phyloP scores from a whole-genome alignment of 2,888 invertebrate genomes.

The Oligia strigilis region DNA sequence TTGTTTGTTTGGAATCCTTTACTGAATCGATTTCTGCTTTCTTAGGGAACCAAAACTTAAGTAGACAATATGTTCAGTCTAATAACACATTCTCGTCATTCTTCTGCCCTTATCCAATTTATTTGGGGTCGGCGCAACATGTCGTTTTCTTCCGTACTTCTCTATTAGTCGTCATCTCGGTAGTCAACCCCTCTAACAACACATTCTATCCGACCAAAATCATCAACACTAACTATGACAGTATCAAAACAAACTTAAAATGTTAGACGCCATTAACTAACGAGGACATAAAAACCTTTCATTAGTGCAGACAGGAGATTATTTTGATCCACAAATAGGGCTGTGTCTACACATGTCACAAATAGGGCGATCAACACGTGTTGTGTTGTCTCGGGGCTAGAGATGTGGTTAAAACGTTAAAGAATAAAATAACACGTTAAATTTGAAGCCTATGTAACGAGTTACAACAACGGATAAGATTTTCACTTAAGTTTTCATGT shows the following conservation, averaged over 20 bases:
- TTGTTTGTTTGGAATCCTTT: too few relatives aligned
- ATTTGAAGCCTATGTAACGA: neutral
- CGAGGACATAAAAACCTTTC: constrained; percentile 59
- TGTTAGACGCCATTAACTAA: constrained; percentile 48
- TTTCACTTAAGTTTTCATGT: neutral
- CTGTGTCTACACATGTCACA: constrained; percentile 52
- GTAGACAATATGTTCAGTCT: neutral
- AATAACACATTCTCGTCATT: too few relatives aligned
- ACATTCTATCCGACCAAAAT: constrained; percentile 3
- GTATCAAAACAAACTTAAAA: constrained; percentile 44
- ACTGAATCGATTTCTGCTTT: neutral
- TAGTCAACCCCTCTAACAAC: neutral
- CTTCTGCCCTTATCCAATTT: too few relatives aligned
- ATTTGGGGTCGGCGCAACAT: too few relatives aligned
- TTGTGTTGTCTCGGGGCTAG: constrained; percentile 33
- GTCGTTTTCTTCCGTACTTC: too few relatives aligned
- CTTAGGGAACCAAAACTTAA: too few relatives aligned
- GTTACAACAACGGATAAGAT: neutral
- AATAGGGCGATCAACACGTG: constrained; percentile 47
- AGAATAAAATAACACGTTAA: neutral
- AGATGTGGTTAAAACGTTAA: constrained; percentile 6
- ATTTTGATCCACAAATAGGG: constrained; percentile 62
- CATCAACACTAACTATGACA: constrained; percentile 31
- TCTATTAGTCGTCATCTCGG: too few relatives aligned
- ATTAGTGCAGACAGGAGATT: constrained; percentile 58